phyloP scores from a whole-genome alignment of 2,113 vertebrate genomes.

The Leptobrachium ailaonicum region DNA sequence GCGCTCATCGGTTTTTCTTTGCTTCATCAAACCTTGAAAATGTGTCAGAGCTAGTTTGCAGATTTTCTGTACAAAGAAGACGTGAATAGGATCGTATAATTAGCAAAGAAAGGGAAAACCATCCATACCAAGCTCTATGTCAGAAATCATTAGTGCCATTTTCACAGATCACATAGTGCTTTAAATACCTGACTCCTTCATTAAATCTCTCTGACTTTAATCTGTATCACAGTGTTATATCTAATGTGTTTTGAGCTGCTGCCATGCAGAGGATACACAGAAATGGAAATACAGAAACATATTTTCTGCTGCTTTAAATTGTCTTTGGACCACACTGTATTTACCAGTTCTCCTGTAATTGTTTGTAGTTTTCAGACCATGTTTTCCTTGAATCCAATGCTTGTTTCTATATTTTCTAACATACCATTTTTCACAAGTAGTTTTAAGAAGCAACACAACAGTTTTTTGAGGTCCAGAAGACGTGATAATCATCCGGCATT shows the following conservation, averaged over 20 bases:
- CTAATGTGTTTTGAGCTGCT: constrained; percentile 1
- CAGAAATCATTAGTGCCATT: neutral
- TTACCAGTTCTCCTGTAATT: too few relatives aligned
- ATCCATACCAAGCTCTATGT: neutral
- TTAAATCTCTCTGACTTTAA: neutral
- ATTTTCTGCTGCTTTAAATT: too few relatives aligned
- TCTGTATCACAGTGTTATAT: neutral
- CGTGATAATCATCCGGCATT: too few relatives aligned
- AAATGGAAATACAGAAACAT: neutral
- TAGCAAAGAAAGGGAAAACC: neutral
- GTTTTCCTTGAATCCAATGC: too few relatives aligned
- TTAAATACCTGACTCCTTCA: neutral
- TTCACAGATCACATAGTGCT: neutral
- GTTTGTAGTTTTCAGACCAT: too few relatives aligned
- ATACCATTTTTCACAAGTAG: too few relatives aligned
- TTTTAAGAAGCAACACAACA: too few relatives aligned
- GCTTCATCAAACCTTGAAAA: neutral
- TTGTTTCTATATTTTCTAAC: too few relatives aligned
- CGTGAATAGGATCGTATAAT: neutral
- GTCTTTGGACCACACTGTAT: too few relatives aligned
- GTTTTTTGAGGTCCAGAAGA: too few relatives aligned
- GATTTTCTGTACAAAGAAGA: neutral
- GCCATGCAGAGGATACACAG: neutral
- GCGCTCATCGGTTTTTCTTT: neutral
- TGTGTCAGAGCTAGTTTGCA: constrained; percentile 8